phyloP scores from a whole-genome alignment of 2,888 invertebrate species.

The Luperina testacea region DNA sequence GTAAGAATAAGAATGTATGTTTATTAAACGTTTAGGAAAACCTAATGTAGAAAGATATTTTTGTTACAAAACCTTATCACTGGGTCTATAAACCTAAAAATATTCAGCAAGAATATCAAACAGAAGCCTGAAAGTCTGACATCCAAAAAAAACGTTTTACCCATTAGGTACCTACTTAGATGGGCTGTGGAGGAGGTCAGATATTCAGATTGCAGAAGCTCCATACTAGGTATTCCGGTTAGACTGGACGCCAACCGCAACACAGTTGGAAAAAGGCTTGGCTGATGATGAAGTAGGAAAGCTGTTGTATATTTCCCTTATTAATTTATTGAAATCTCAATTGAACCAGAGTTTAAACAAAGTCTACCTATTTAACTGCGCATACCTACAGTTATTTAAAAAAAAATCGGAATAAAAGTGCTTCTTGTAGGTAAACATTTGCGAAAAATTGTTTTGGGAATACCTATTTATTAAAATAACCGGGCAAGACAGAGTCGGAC shows the following conservation, averaged over 20 bases:
- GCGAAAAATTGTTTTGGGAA: too few species aligned
- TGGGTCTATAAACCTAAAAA: neutral
- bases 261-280: neutral
- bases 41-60: slow-evolving; percentile 12
- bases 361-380: too few species aligned
- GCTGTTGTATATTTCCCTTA: neutral
- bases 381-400: too few species aligned
- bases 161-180: neutral
- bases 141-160: too few species aligned
- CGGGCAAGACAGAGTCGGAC: too few species aligned
- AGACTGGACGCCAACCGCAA: neutral
- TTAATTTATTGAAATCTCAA: too few species aligned
- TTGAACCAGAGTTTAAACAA: too few species aligned
- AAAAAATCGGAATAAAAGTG: too few species aligned
- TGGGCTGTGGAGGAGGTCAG: neutral
- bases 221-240: neutral
- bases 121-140: neutral
- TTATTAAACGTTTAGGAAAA: slow-evolving; percentile 56
- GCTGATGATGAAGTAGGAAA: neutral
- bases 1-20: slow-evolving; percentile 36
- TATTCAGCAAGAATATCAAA: neutral
- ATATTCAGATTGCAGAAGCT: neutral
- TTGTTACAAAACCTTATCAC: neutral
- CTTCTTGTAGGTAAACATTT: too few species aligned
- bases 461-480: too few species aligned